A percentile compares a stretch with the other conserved stretches of the same genome.
phyloP scores from a whole-genome alignment of 2,888 invertebrate species.

The Sthenelais limicola region DNA sequence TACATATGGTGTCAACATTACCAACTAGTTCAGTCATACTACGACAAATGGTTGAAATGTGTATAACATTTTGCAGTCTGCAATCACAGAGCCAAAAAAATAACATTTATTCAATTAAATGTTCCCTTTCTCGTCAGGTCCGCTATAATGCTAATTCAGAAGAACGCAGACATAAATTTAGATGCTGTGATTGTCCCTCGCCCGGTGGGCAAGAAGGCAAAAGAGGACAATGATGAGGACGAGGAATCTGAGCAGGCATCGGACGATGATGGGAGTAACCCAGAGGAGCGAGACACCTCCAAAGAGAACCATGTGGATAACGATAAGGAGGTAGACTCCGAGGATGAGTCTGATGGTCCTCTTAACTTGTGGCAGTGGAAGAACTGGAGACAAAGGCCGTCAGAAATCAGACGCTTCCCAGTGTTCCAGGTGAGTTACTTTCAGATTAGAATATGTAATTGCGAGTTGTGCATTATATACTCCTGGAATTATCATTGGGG shows the following conservation, averaged over 20 bases:
- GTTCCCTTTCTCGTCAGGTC: slow-evolving; percentile 65
- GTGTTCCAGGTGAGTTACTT: slow-evolving; percentile 39
- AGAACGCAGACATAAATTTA: slow-evolving; percentile 67
- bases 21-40: too few relatives aligned
- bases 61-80: too few relatives aligned
- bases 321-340: slow-evolving; percentile 49
- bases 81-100: too few relatives aligned
- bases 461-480: too few relatives aligned
- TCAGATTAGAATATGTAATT: too few relatives aligned
- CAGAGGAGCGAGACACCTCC: slow-evolving; percentile 46
- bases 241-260: slow-evolving; percentile 40
- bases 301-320: slow-evolving; percentile 51
- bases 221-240: slow-evolving; percentile 2
- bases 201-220: neutral
- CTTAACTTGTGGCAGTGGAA: slow-evolving; percentile 13
- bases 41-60: too few relatives aligned
- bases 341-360: neutral
- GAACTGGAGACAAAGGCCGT: neutral
- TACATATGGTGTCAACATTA: too few relatives aligned
- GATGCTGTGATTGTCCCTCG: slow-evolving; percentile 51
- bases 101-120: too few relatives aligned
- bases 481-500: too few relatives aligned
- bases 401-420: slow-evolving; percentile 13
- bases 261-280: neutral
- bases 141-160: slow-evolving; percentile 71